Evolutionary conservation across 2,888 invertebrate species (phyloP), one percentile per base, ranked within the genome.

Genomic region (Patella pellucida): DNA sequence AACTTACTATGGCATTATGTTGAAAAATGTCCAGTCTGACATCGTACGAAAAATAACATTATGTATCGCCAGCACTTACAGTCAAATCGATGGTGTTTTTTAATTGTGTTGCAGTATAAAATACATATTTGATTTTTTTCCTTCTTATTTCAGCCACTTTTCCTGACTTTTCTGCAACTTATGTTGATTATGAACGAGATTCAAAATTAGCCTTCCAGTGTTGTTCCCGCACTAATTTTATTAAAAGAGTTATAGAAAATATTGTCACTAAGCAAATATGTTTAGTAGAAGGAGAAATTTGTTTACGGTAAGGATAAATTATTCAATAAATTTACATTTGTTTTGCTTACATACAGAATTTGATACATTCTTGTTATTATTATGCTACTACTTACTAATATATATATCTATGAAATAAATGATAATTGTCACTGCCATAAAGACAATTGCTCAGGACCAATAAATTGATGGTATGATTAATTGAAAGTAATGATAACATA

Each of bases 141-240:
- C 67, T n/a, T 41, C 67, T 50, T 68, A 15, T 71, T 80, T 74
- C 78, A 83, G 83, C 82, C 16, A 78, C 76, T 0, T 83, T 84
- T 69, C 82, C 83, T 19, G 75, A 78, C 71, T 71, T 81, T 78
- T 14, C 51, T 71, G 41, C 68, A 77, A 56, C 56, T 77, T 69
- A 52, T 78, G 56, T 77, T 72, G 79, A 80, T 9, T 76, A 84
- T 54, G 81, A 82, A 67, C 78, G 75, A 15, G 85, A 85, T 76
- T 74, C 79, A 1, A 69, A 79, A 15, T 73, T 80, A 68, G 81
- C 83, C 16, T 81, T 81, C 72, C 78, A 78, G 68, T 84, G 82
- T 71, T 74, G 81, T 19, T 82, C 81, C 1, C 79, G 78, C 15
- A 82, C 79, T 7, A 79, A 82, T 51, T 81, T 79, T 56, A 78